Evolutionary conservation across 2,888 invertebrate species (phyloP).

Genomic region (Andricus quercusramuli): DNA sequence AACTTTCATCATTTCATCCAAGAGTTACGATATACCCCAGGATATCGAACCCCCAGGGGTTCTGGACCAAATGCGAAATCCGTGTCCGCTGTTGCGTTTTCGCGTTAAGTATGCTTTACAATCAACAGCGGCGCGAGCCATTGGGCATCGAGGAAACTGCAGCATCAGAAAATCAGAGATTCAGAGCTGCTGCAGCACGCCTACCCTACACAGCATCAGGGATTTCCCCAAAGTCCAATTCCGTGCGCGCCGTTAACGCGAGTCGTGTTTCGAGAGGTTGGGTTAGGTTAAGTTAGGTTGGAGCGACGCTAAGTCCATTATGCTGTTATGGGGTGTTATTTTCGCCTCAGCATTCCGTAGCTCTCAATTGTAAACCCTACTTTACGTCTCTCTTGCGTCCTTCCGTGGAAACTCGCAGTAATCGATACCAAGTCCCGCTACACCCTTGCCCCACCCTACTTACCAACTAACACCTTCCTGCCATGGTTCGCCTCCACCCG

Average conservation of each 20-base stretch:
- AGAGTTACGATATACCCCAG: neutral
- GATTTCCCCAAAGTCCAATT: conserved; percentile 39
- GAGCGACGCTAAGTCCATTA: conserved; percentile 35
- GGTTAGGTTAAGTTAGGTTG: conserved; percentile 20
- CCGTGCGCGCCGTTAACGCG: conserved; percentile 13
- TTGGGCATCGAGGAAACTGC: conserved; percentile 25
- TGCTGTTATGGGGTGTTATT: conserved; percentile 40
- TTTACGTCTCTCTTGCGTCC: conserved; percentile 22
- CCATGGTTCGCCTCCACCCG: neutral
- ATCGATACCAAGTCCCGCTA: conserved; percentile 21
- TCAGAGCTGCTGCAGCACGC: conserved; percentile 22
- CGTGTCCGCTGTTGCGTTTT: conserved; percentile 34
- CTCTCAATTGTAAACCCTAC: conserved; percentile 38
- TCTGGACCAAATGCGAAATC: conserved; percentile 45
- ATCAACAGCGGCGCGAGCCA: conserved; percentile 16
- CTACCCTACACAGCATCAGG: conserved; percentile 35
- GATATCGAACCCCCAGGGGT: neutral
- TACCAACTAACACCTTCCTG: neutral
- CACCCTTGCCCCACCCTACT: neutral
- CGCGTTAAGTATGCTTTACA: conserved; percentile 38
- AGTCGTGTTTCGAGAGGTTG: conserved; percentile 19
- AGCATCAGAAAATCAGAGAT: conserved; percentile 13
- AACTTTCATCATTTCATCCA: conserved; percentile 33
- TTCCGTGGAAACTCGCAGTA: conserved; percentile 31
- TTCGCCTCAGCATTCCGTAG: conserved; percentile 32